Evolutionary conservation across 2,113 vertebrate species (phyloP).

Genomic region (Zosterops lateralis): DNA sequence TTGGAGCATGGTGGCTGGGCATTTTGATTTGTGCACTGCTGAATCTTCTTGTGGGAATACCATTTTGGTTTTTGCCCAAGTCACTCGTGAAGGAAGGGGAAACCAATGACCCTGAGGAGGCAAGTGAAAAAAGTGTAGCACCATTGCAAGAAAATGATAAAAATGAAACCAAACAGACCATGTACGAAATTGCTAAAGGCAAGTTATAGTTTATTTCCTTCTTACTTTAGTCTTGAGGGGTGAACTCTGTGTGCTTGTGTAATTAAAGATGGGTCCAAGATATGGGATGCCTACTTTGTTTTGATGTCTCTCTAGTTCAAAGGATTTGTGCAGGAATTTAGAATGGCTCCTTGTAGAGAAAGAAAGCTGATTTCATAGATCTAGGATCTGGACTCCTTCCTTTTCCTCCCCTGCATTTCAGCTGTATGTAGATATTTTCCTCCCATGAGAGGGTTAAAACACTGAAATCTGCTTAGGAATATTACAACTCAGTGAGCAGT

Average conservation of each 20-base stretch:
- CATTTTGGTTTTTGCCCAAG: conserved; percentile 78
- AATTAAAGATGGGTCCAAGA: background rate
- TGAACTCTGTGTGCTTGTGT: background rate
- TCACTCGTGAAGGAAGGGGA: conserved; percentile 69
- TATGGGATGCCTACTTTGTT: background rate
- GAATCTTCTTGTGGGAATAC: conserved; percentile 67
- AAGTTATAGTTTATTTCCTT: background rate
- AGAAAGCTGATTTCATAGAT: background rate
- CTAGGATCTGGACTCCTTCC: background rate
- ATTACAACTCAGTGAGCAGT: background rate
- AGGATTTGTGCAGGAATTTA: background rate
- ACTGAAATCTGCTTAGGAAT: background rate
- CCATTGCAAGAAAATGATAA: background rate
- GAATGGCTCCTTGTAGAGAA: background rate
- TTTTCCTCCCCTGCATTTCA: background rate
- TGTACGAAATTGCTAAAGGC: conserved; percentile 69
- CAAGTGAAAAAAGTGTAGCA: background rate
- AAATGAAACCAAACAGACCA: conserved; percentile 22
- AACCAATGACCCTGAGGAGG: background rate
- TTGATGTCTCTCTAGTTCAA: background rate
- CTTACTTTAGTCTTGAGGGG: background rate
- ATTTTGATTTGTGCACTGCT: conserved; percentile 71
- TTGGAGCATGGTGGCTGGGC: conserved; percentile 81
- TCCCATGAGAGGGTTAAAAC: background rate
- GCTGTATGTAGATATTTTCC: background rate